Conservation (phyloP, 2,113 vertebrate species). For the Laterallus jamaicensis region DNA sequence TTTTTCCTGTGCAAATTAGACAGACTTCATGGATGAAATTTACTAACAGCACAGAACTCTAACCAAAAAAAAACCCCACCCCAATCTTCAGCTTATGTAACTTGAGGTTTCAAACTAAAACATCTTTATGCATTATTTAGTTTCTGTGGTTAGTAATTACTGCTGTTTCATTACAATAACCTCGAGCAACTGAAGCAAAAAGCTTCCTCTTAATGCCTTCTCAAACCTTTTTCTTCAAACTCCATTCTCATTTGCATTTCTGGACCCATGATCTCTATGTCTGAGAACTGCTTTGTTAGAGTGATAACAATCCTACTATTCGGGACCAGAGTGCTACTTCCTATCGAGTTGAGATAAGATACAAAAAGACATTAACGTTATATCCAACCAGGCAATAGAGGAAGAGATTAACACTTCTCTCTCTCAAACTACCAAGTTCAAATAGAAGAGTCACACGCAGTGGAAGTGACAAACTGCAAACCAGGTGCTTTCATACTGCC, state of each 20-base stretch:
- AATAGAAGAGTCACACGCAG: rapidly evolving
- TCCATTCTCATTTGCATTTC: background rate
- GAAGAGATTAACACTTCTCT: background rate
- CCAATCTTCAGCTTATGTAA: background rate
- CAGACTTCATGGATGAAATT: background rate
- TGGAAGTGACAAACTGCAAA: background rate
- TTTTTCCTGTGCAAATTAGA: background rate
- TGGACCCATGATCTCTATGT: background rate
- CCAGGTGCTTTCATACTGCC: background rate
- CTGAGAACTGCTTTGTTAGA: background rate
- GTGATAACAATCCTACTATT: background rate
- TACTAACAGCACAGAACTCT: background rate
- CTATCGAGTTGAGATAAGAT: background rate
- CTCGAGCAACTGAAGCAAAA: background rate
- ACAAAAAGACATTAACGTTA: background rate
- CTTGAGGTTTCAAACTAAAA: background rate
- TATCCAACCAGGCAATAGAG: background rate
- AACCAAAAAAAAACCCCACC: background rate
- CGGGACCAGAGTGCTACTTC: background rate
- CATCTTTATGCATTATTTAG: conserved; percentile 1
- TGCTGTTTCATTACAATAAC: background rate
- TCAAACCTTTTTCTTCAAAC: background rate
- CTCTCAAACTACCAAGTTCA: background rate
- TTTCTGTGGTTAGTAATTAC: background rate
- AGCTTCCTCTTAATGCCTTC: background rate